These are phyloP conservation scores for Sturnus vulgaris DNA, from an alignment of 2,113 vertebrate genomes.

Conservation along the genomic window DNA sequence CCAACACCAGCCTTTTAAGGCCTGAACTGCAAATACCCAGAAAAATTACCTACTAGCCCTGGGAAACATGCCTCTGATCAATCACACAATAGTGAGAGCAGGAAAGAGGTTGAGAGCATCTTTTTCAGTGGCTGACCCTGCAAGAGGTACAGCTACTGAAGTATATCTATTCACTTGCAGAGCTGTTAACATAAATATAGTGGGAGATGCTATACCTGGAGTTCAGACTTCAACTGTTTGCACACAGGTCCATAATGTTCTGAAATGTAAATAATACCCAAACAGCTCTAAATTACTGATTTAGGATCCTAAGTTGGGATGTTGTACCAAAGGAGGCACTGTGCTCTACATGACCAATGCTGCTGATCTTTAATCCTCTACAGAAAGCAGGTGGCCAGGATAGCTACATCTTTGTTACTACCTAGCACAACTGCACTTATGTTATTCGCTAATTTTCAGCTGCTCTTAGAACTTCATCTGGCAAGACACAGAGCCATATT, in stretches of 20 bases:
- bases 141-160: not conserved
- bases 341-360: not conserved
- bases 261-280: not conserved
- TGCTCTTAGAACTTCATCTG: not conserved
- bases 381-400: not conserved
- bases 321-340: not conserved
- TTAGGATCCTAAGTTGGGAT: not conserved
- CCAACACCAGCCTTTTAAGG: not conserved
- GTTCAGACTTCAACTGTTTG: not conserved
- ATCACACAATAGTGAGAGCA: not conserved
- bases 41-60: not conserved
- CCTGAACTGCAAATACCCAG: not conserved
- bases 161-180: not conserved
- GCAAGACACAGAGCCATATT: not conserved
- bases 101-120: not conserved
- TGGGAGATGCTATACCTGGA: not conserved
- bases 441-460: not conserved
- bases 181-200: not conserved
- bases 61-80: not conserved
- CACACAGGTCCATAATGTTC: not conserved
- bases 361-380: not conserved
- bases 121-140: not conserved
- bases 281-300: not conserved
- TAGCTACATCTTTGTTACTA: not conserved
- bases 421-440: not conserved